Conservation (phyloP, 2,797 vertebrate species). For the Emydoidea blandingii region DNA sequence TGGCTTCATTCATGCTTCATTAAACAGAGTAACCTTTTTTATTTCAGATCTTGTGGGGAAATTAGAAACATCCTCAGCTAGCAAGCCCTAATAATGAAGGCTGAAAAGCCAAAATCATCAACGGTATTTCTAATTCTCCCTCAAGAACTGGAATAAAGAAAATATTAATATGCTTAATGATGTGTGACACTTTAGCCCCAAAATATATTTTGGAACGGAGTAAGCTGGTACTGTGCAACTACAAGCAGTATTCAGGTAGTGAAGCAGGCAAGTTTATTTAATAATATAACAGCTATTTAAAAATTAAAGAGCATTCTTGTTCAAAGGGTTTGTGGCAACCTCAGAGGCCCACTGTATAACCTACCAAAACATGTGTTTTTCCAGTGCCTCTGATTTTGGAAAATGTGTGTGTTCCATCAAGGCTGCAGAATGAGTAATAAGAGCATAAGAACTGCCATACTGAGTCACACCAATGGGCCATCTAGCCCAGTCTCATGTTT, state of each 20-base stretch:
- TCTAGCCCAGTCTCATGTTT: background rate
- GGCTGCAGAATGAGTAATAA: background rate
- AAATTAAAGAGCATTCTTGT: slow-evolving; percentile 41
- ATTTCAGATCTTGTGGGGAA: slow-evolving; percentile 28
- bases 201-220: background rate
- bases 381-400: background rate
- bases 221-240: background rate
- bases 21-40: slow-evolving; percentile 59
- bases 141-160: background rate
- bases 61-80: slow-evolving; percentile 47
- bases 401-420: background rate
- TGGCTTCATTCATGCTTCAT: slow-evolving; percentile 47
- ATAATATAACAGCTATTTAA: slow-evolving; percentile 44
- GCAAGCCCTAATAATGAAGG: slow-evolving; percentile 40
- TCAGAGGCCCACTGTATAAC: background rate
- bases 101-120: slow-evolving; percentile 37
- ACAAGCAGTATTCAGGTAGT: background rate
- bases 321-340: background rate
- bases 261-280: slow-evolving; percentile 22
- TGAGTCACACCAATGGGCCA: background rate
- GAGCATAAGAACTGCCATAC: background rate
- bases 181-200: background rate
- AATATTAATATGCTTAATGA: slow-evolving; percentile 33
- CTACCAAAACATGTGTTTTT: background rate
- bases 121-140: slow-evolving; percentile 4